Percentiles rank a stretch among this genome's conserved stretches.
phyloP scores from a whole-genome alignment of 1,140 invertebrate species.

The roundworm (Caenorhabditis elegans) region WBcel235 BX284605.5:5321501-5322000 shows the following conservation, averaged over 20 bases:
- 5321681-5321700: not conserved
- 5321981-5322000: not conserved
- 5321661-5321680: not conserved
- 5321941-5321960: constrained; percentile 21
- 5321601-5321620: not conserved
- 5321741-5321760: not conserved
- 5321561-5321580: not conserved
- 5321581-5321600: too few species aligned
- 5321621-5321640: not conserved
- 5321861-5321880: constrained; percentile 23
- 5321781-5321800: constrained; percentile 5
- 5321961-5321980: not conserved
- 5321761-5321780: not conserved
- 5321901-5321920: not conserved
- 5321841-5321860: not conserved
- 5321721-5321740: not conserved
- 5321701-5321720: not conserved
- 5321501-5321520: constrained; percentile 33
- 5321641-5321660: not conserved
- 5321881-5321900: constrained; percentile 19
- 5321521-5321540: not conserved
- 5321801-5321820: constrained; percentile 8
- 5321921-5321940: not conserved
- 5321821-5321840: not conserved
- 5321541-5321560: constrained; percentile 15